A percentile compares a stretch with the other conserved stretches of the same genome.
Conservation (phyloP, 1,140 invertebrate species). For the Drosophila baimaii region DNA sequence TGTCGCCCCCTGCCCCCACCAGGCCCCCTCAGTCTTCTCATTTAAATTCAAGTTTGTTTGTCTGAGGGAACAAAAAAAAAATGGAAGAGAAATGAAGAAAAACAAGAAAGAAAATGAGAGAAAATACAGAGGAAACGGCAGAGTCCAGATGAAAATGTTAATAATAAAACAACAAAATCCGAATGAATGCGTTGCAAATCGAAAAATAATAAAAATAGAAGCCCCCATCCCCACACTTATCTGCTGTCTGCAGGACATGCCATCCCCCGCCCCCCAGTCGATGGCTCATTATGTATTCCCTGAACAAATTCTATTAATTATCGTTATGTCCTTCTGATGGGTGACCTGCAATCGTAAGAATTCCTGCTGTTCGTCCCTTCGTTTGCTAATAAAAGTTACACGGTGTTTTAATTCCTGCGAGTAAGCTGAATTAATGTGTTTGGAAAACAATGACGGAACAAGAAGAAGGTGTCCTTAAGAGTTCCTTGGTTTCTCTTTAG, state of each 20-base stretch:
- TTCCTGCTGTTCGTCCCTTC: slow-evolving; percentile 43
- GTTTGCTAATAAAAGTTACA: slow-evolving; percentile 53
- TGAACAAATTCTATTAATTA: slow-evolving; percentile 82
- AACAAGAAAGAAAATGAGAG: slow-evolving; percentile 2
- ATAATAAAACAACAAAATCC: slow-evolving; percentile 63
- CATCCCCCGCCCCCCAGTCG: slow-evolving; percentile 24
- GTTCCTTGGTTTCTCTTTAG: background rate
- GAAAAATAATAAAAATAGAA: slow-evolving; percentile 79
- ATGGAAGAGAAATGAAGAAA: background rate
- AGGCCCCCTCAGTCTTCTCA: slow-evolving; percentile 26
- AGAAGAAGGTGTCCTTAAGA: background rate
- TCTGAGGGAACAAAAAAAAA: slow-evolving; percentile 20
- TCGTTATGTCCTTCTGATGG: slow-evolving; percentile 81
- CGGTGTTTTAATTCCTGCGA: slow-evolving; percentile 14
- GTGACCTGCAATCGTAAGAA: slow-evolving; percentile 55
- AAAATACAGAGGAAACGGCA: slow-evolving; percentile 25
- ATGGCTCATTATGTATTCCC: slow-evolving; percentile 76
- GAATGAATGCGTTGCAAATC: slow-evolving; percentile 68
- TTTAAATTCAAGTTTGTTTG: slow-evolving; percentile 73
- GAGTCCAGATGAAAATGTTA: slow-evolving; percentile 64
- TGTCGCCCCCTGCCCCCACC: slow-evolving; percentile 20
- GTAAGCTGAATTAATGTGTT: slow-evolving; percentile 4
- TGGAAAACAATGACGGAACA: background rate
- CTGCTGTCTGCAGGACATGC: slow-evolving; percentile 26
- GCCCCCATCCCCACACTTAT: slow-evolving; percentile 12